Conservation (phyloP, 1,140 invertebrate genomes). For the Parapsyche elsis region DNA sequence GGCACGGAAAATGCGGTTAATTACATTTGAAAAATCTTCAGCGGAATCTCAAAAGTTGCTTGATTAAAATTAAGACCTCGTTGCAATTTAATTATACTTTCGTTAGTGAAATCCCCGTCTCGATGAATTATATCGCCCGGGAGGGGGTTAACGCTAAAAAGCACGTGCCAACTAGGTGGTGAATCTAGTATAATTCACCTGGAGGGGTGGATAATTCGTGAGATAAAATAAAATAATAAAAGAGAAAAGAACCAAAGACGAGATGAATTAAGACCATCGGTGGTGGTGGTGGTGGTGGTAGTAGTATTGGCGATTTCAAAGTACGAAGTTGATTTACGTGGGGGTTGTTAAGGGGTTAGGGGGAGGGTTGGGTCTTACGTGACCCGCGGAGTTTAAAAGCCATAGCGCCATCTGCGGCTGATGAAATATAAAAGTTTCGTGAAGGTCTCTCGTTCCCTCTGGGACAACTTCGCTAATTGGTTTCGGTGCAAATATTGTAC, state of each 20-base stretch:
- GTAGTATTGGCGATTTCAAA: no score
- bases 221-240: neutral
- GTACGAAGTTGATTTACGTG: neutral
- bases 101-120: neutral
- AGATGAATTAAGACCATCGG: no score
- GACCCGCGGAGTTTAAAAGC: slow-evolving; percentile 8
- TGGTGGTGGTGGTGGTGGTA: no score
- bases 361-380: neutral
- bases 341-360: neutral
- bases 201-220: neutral
- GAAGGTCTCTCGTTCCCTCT: neutral
- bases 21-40: slow-evolving; percentile 28
- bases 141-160: neutral
- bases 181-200: slow-evolving; percentile 25
- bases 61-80: slow-evolving; percentile 42
- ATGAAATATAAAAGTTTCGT: slow-evolving; percentile 29
- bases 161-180: neutral
- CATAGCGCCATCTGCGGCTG: slow-evolving; percentile 15
- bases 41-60: slow-evolving; percentile 29
- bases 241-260: neutral
- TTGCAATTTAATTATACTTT: slow-evolving; percentile 43
- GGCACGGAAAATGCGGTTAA: neutral
- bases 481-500: slow-evolving; percentile 15
- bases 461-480: slow-evolving; percentile 30
- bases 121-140: neutral